Evolutionary conservation across 2,888 invertebrate genomes (phyloP).

Genomic region (Platerodrilus igneus): DNA sequence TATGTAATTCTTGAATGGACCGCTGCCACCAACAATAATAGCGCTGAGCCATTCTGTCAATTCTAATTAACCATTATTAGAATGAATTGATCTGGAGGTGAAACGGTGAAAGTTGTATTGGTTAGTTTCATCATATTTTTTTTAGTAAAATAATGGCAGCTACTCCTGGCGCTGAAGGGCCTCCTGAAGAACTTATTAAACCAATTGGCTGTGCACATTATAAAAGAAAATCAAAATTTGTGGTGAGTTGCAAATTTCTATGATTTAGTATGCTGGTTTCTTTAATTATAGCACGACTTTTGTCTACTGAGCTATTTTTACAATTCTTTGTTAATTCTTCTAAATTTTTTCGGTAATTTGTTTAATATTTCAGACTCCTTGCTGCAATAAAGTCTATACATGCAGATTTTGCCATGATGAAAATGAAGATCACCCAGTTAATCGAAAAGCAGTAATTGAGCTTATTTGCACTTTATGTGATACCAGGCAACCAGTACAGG

Average conservation of each 20-base stretch:
- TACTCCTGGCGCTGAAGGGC: slow-evolving; percentile 42
- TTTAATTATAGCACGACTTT: neutral
- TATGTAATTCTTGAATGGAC: no score
- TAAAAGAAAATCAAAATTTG: slow-evolving; percentile 78
- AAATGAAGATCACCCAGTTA: slow-evolving; percentile 76
- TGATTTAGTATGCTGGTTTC: neutral
- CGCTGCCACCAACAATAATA: no score
- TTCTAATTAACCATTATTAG: no score
- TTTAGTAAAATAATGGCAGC: slow-evolving; percentile 29
- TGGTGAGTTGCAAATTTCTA: slow-evolving; percentile 57
- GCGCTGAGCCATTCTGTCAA: no score
- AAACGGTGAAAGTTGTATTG: no score
- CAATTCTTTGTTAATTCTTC: slow-evolving; percentile 10
- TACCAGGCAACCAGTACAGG: slow-evolving; percentile 74
- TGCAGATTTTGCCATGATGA: slow-evolving; percentile 91
- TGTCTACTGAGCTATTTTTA: slow-evolving; percentile 12
- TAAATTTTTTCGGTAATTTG: slow-evolving; percentile 8
- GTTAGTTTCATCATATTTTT: slow-evolving; percentile 13
- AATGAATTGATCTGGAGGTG: slow-evolving; percentile 16
- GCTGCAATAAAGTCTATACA: slow-evolving; percentile 82
- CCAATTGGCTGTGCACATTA: slow-evolving; percentile 76
- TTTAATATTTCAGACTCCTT: slow-evolving; percentile 67
- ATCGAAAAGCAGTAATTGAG: slow-evolving; percentile 77
- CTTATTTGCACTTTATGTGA: slow-evolving; percentile 79
- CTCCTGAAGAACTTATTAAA: slow-evolving; percentile 48